Base-by-base conservation (phyloP, 2,888 invertebrate species). In the Clusia tigrina region DNA sequence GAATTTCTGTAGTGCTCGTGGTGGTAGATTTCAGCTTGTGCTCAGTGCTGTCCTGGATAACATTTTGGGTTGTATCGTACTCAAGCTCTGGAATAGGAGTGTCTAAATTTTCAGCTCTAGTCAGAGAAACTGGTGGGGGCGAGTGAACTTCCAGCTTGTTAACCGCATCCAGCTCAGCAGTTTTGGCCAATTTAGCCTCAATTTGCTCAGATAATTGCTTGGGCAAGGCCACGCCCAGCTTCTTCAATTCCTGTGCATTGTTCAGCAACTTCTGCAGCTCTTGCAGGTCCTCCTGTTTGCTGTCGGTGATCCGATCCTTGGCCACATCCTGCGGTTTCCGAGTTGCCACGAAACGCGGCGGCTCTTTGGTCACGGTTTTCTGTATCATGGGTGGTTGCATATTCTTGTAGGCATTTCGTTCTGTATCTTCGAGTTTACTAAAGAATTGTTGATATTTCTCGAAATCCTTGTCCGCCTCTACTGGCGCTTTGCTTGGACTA, bases 231-330 rank as follows among this genome's bases (percentile, higher is more conserved):
- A 79, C 72, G 62, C 78, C 79, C 26, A 82, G 67, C 58, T 81
- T 80, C 58, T 80, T 74, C 9, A 82, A 58, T 60, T 81, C 78
- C 3, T 77, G 76, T 12, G 87, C 84, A 51, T 86, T 85, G 26
- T 82, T 83, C 17, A 86, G 76, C 2, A 87, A 70, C 70, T 85
- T 83, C 54, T 85, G 84, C 9, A 87, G 71, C 69, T 86, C 85
- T 10, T 83, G 78, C 24, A 86, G 80, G 71, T 89, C 87, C 12
- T 85, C 85, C 56, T 86, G 83, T 25, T 85, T 77, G 0, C 62
- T 51, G 2, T 18, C 2, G 37, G 23, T 42, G 12, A 48, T 58
- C 67, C 3, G 54, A 32, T 1, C 58, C 23, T 23, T 62, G 1
- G 20, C n/a, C 2, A 37, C 1, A 2, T 63, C 66, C 25, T 65